Evolutionary conservation across 2,113 vertebrate genomes (phyloP).

Genomic region (Murina feae): DNA sequence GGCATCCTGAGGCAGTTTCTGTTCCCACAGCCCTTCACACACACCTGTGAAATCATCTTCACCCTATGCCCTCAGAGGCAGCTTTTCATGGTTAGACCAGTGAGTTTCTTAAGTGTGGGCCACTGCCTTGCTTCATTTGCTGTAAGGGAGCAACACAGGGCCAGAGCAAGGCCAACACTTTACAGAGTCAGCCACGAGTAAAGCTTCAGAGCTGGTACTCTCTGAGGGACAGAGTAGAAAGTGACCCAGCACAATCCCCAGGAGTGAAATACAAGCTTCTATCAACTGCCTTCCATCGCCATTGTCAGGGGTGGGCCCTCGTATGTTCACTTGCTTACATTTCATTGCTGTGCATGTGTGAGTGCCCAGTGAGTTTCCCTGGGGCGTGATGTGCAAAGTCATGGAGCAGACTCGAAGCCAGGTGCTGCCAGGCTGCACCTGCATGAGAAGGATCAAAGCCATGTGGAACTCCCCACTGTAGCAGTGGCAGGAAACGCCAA

Average conservation of each 20-base stretch:
- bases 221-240: background rate
- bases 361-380: background rate
- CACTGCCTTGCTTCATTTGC: background rate
- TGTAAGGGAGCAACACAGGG: background rate
- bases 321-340: background rate
- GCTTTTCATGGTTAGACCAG: background rate
- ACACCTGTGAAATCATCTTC: background rate
- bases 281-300: background rate
- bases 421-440: background rate
- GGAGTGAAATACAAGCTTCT: background rate
- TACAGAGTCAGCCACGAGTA: background rate
- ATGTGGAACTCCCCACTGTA: accelerated
- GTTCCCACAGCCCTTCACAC: background rate
- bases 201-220: background rate
- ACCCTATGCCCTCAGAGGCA: background rate
- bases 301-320: background rate
- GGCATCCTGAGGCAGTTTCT: background rate
- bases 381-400: no score
- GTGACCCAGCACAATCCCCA: background rate
- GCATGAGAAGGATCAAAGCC: background rate
- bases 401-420: background rate
- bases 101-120: background rate
- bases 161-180: background rate
- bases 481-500: background rate
- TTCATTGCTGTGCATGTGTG: background rate